Percentiles rank a stretch among this genome's conserved stretches.
Evolutionary conservation across 2,113 vertebrate genomes (phyloP).

Genomic region (Sakesphorus luctuosus): DNA sequence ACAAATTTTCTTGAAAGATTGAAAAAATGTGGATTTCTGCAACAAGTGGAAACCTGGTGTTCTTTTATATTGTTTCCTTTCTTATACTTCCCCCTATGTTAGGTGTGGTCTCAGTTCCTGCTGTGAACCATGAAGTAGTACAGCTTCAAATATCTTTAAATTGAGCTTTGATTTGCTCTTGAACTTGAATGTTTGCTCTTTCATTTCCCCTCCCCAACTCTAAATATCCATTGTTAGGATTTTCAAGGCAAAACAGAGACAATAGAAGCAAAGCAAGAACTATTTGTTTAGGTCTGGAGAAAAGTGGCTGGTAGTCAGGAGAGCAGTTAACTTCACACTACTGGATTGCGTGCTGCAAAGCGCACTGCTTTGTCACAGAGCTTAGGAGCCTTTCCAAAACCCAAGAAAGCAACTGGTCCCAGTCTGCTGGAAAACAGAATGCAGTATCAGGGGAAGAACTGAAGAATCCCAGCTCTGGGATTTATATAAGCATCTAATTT

Average conservation of each 20-base stretch:
- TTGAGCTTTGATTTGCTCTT: background rate
- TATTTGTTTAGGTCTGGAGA: background rate
- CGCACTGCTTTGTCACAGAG: background rate
- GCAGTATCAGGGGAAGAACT: background rate
- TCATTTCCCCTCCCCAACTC: background rate
- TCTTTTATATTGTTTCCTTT: background rate
- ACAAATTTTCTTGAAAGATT: background rate
- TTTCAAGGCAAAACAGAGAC: constrained; percentile 5
- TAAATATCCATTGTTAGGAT: background rate
- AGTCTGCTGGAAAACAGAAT: background rate
- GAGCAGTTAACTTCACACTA: background rate
- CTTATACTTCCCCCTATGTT: background rate
- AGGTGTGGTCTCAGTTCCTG: background rate
- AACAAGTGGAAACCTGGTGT: background rate
- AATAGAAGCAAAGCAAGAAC: background rate
- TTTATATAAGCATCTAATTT: background rate
- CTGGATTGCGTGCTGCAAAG: background rate
- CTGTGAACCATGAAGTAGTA: background rate
- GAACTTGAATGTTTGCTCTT: background rate
- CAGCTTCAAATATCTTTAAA: background rate
- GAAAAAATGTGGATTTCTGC: background rate
- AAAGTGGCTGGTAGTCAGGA: background rate
- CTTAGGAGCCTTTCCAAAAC: background rate
- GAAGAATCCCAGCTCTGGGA: background rate
- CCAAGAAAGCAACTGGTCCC: background rate